Base-by-base conservation (phyloP, 2,113 vertebrate species). In the Neodon shergylaensis region DNA sequence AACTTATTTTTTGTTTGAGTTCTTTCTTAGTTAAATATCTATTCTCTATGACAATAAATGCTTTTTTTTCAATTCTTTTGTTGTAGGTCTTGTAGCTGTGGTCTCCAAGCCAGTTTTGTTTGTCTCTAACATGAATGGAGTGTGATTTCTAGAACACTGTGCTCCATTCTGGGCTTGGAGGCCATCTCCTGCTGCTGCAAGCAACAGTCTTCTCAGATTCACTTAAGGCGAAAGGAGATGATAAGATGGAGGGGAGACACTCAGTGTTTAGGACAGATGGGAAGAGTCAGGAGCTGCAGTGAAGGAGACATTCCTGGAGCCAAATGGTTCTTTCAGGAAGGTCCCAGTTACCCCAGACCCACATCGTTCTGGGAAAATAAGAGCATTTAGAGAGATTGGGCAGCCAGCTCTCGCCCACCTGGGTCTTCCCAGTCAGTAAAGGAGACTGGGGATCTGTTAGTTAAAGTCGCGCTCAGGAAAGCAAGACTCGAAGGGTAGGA, bases 21-120 rank as follows among this genome's bases (percentile, higher is more conserved):
- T 88, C 47, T 54, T 88, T 87, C 44, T 70, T 36, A 76, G 13
- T 89, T 70, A 85, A 88, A 76, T 79, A 81, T 74, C 44, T 44
- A 21, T 85, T 66, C 42, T 68, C 42, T 36, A 36, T 68, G 47
- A 36, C 39, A 68, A 19, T 66, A 42, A 74, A 74, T 33, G 42
- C 52, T 31, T 54, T 47, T 58, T 36, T 65, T 92, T 63, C 24
- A 39, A 66, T 66, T 63, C n/a, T n/a, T 82, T 84, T 79, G 54
- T 70, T 63, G 22, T 6, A 26, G 31, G 63, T 54, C 36, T 44
- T 74, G 11, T 24, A 78, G 49, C 94, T 74, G 47, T 17, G 58
- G 77, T 79, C 82, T 89, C 54, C 42, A 4, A 49, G 33, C 8
- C n/a, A 10, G 68, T 74, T 88, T 73, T 44, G 11, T 39, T 39